Evolutionary conservation across 2,888 invertebrate species (phyloP), one percentile per base, ranked within the genome.

Genomic region (Phyllotreta cruciferae): DNA sequence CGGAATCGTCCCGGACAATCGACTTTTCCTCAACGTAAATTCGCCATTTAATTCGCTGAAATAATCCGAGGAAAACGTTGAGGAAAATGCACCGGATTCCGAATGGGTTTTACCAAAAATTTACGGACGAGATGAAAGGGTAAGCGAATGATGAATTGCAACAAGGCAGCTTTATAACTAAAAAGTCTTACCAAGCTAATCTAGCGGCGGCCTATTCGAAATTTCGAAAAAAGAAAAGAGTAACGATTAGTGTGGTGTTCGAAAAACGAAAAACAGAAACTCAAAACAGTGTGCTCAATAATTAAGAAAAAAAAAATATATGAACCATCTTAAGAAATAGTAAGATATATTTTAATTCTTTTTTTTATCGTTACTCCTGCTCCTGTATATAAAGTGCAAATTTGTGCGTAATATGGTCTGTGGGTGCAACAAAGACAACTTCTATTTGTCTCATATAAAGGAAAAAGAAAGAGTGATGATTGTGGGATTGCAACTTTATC

Each of bases 181-280:
- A 79, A 74, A 76, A 71, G 78, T 81, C 81, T 81, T 81, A 81
- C 81, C 81, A 81, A 81, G 79, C 81, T 78, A 81, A 76, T 80
- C 81, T 81, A 80, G 78, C 80, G 76, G 81, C 81, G 75, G 81
- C 75, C 81, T 81, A 79, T 73, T 77, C 75, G 79, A 81, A 80
- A 80, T 79, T 75, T 75, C 68, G 77, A 71, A 73, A 71, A 72
- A 74, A 76, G 77, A 62, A 52, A 71, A 72, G 73, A 76, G 77
- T 56, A 52, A 39, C 56, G 36, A 49, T 65, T 79, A 78, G 78
- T 79, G 78, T 71, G 70, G 68, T 70, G 65, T 66, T 64, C 13
- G 52, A 67, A 56, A 39, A 55, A 50, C 4, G 24, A 67, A 64
- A 52, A 14, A 37, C 38, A 52, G 10, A 38, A 52, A 13, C 6